phyloP scores from a whole-genome alignment of 53 echinoderm and acorn worm genomes.

The Echinarachnius parma region DNA sequence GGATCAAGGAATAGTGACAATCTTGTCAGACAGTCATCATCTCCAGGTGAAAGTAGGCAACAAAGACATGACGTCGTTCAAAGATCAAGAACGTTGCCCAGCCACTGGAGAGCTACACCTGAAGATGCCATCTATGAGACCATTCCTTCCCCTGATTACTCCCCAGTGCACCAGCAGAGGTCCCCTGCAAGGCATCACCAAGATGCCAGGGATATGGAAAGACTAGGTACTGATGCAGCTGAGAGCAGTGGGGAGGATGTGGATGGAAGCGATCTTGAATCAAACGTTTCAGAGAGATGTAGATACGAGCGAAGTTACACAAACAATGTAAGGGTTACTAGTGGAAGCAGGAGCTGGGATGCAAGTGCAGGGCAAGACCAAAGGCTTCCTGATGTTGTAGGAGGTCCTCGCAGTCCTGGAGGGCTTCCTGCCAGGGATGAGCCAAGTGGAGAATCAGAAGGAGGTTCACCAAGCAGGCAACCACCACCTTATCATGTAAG shows the following conservation, averaged over 20 bases:
- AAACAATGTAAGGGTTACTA: neutral
- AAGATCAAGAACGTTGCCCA: conserved; percentile 23
- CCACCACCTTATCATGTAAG: conserved; percentile 21
- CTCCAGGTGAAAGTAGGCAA: neutral
- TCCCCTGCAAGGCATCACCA: neutral
- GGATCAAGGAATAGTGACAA: neutral
- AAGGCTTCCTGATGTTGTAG: conserved; percentile 38
- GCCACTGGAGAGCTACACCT: conserved; percentile 24
- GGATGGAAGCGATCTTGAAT: no score
- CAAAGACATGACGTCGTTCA: conserved; percentile 4
- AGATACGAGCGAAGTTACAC: neutral
- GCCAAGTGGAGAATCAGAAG: neutral
- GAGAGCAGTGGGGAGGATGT: no score
- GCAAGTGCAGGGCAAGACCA: conserved; percentile 3
- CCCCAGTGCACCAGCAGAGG: neutral
- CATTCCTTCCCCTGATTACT: conserved; percentile 19
- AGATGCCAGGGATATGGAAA: neutral
- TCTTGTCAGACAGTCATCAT: no score
- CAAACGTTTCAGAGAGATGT: neutral
- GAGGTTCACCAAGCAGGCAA: conserved; percentile 3
- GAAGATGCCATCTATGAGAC: conserved; percentile 25
- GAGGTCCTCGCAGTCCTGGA: neutral
- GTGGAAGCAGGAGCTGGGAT: conserved; percentile 41
- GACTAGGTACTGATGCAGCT: conserved; percentile 19
- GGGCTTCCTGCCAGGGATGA: neutral